These are phyloP conservation scores for Pampus argenteus DNA, from an alignment of 2,797 vertebrate species.

Conservation along the genomic window DNA sequence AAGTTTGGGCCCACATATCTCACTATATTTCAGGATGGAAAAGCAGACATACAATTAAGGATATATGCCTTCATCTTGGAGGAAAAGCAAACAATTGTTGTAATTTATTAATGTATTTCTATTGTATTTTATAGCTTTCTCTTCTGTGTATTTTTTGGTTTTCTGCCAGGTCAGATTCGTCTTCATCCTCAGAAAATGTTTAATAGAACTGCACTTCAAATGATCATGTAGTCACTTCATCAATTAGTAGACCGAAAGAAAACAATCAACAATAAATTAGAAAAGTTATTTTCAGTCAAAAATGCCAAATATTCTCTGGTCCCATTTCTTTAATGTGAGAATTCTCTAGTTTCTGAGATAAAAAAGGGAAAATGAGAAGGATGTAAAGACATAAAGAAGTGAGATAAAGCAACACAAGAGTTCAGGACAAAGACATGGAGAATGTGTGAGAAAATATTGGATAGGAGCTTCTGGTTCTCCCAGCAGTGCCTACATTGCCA, in stretches of 20 bases:
- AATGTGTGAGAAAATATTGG: conserved; percentile 58
- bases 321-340: no score
- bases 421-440: conserved; percentile 34
- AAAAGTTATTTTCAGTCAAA: no score
- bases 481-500: conserved; percentile 38
- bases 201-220: not conserved
- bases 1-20: conserved; percentile 3
- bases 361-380: conserved; percentile 9
- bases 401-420: conserved; percentile 19
- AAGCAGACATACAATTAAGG: not conserved
- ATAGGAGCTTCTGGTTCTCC: conserved; percentile 29
- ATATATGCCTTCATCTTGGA: conserved; percentile 17
- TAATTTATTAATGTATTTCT: no score
- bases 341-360: not conserved
- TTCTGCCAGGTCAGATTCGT: not conserved
- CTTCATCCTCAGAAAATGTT: not conserved
- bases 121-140: no score
- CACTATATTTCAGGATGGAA: conserved; percentile 1
- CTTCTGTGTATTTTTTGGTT: no score
- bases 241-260: not conserved
- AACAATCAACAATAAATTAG: not conserved
- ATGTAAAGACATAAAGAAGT: conserved; percentile 19
- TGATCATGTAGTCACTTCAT: not conserved
- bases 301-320: no score
- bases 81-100: conserved; percentile 12